phyloP scores from a whole-genome alignment of 2,888 invertebrate genomes.

The Oxytorus armatus region DNA sequence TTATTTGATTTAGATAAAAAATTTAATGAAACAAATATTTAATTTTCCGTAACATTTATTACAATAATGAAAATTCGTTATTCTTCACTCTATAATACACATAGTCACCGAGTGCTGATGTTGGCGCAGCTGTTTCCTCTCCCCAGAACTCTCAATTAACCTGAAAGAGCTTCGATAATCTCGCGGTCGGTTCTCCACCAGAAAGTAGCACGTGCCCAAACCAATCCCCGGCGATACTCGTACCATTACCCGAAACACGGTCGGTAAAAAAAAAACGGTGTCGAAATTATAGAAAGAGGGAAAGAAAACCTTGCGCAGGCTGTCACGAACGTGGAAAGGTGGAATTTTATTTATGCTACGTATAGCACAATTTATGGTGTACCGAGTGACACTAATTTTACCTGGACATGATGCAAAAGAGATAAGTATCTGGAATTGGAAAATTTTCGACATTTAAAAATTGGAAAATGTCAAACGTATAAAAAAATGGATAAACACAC shows the following conservation, averaged over 20 bases:
- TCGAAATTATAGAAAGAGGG: too few relatives aligned
- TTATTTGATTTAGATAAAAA: too few relatives aligned
- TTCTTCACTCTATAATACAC: too few relatives aligned
- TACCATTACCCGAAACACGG: conserved; percentile 29
- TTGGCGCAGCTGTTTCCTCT: conserved; percentile 12
- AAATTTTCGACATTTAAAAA: neutral
- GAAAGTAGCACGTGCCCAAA: conserved; percentile 29
- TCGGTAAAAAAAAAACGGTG: neutral
- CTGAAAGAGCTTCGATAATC: conserved; percentile 28
- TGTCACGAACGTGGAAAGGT: too few relatives aligned
- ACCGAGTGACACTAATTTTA: conserved; percentile 10
- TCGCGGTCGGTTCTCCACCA: conserved; percentile 8
- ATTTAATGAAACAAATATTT: neutral
- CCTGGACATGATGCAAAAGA: conserved; percentile 20
- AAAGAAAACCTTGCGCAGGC: neutral
- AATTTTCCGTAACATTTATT: neutral
- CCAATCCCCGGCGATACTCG: conserved; percentile 14
- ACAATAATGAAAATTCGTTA: conserved; percentile 16
- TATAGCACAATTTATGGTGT: neutral
- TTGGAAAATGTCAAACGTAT: neutral
- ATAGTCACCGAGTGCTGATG: neutral
- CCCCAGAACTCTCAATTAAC: neutral
- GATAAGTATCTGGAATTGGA: conserved; percentile 1
- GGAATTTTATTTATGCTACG: neutral
- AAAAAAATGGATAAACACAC: neutral